Percentiles rank a stretch among this genome's conserved stretches.
These are phyloP conservation scores for Petromus typicus DNA, from an alignment of 2,113 vertebrate genomes.

Conservation along the genomic window DNA sequence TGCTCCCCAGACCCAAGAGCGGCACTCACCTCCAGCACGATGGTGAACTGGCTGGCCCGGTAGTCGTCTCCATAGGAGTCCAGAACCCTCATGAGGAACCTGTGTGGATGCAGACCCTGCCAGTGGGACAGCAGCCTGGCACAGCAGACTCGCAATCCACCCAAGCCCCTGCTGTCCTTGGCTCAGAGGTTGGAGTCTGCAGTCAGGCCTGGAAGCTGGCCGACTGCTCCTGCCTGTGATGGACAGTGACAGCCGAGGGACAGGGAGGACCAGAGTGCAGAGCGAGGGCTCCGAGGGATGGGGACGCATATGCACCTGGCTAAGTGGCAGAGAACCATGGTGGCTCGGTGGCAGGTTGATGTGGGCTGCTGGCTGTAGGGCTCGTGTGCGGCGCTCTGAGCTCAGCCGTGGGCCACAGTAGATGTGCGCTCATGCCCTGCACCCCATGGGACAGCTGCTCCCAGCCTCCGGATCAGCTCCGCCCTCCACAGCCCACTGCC, in stretches of 20 bases:
- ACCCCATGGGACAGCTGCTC: background rate
- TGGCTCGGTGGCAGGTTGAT: background rate
- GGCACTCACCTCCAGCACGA: constrained; percentile 90
- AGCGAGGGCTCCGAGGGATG: background rate
- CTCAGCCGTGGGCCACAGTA: background rate
- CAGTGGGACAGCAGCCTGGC: accelerated
- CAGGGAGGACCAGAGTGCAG: background rate
- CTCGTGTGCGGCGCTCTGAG: background rate
- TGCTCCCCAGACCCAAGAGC: accelerated
- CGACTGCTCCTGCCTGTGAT: background rate
- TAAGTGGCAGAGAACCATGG: background rate
- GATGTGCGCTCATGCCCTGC: accelerated
- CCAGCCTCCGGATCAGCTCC: accelerated
- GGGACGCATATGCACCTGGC: background rate
- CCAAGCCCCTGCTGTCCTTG: background rate
- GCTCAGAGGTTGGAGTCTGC: background rate
- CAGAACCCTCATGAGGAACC: constrained; percentile 94
- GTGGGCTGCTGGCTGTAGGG: background rate
- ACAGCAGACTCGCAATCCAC: background rate
- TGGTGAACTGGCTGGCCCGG: constrained; percentile 91
- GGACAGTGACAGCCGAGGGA: background rate
- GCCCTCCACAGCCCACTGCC: too few species aligned
- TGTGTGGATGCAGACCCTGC: constrained; percentile 67
- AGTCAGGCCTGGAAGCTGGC: background rate
- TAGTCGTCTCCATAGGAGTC: constrained; percentile 93